phyloP scores from a whole-genome alignment of 2,888 invertebrate genomes.

The Lithophane leautieri region DNA sequence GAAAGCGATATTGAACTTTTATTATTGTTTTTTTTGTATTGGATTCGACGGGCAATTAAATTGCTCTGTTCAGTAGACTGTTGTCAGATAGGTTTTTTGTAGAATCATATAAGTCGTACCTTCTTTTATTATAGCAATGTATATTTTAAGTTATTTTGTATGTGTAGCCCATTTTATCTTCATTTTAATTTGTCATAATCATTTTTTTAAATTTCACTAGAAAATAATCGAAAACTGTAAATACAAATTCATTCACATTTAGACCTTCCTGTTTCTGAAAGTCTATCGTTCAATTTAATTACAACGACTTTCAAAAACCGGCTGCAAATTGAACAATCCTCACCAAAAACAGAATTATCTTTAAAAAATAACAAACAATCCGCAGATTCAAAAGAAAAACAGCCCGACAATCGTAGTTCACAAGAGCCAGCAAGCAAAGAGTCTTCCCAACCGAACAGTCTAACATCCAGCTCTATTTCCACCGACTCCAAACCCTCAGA shows the following conservation, averaged over 20 bases:
- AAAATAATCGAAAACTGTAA: background rate
- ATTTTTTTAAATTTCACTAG: background rate
- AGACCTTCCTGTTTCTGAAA: background rate
- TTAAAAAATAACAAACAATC: background rate
- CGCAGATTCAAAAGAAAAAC: conserved; percentile 84
- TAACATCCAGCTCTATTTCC: conserved; percentile 86
- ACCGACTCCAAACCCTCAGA: conserved; percentile 85
- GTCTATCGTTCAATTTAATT: no score
- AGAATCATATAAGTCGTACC: background rate
- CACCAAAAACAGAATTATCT: background rate
- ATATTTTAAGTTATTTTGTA: background rate
- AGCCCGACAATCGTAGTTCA: conserved; percentile 78
- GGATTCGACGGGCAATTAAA: background rate
- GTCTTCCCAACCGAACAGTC: conserved; percentile 84
- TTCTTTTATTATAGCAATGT: background rate
- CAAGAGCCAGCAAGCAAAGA: conserved; percentile 86
- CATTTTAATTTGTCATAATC: background rate
- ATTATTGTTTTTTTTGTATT: background rate
- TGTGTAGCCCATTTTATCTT: background rate
- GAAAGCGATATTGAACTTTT: no score
- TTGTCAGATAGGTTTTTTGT: background rate
- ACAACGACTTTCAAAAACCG: no score
- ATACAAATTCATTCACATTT: background rate
- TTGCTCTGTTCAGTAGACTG: background rate
- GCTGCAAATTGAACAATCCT: no score